Conservation (phyloP, 2,888 invertebrate genomes). For the Drosophila phalerata region DNA sequence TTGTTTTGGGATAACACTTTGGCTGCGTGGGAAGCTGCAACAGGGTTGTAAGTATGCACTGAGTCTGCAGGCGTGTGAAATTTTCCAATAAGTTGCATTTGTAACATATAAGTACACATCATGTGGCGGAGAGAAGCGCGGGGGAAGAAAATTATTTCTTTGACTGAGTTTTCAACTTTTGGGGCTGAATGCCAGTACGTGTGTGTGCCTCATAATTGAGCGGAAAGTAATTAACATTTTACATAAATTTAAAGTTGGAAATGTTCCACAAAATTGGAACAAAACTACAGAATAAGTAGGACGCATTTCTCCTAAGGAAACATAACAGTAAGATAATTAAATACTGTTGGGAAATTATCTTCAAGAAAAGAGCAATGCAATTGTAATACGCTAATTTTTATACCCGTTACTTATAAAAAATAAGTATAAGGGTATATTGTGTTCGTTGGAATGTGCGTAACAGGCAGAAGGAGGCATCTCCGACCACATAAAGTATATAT, state of each 20-base stretch:
- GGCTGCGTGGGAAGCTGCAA: slow-evolving; percentile 69
- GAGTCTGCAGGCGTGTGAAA: slow-evolving; percentile 72
- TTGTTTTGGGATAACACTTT: slow-evolving; percentile 25
- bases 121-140: not conserved
- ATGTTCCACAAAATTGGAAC: slow-evolving; percentile 30
- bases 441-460: too few species aligned
- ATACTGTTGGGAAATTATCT: not conserved
- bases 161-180: slow-evolving; percentile 30
- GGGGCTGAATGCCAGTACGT: not conserved
- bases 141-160: slow-evolving; percentile 9
- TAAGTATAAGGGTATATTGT: too few species aligned
- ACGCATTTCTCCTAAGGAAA: not conserved
- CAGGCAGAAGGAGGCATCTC: too few species aligned
- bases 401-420: too few species aligned
- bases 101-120: slow-evolving; percentile 22
- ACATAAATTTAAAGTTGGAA: slow-evolving; percentile 55
- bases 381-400: too few species aligned
- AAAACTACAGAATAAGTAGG: slow-evolving; percentile 10
- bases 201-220: slow-evolving; percentile 60
- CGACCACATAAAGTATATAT: too few species aligned
- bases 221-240: slow-evolving; percentile 70
- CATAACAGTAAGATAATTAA: not conserved
- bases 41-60: slow-evolving; percentile 41
- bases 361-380: too few species aligned
- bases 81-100: slow-evolving; percentile 73